Conservation (phyloP, 2,797 vertebrate species). For the Etheostoma nigrum region DNA sequence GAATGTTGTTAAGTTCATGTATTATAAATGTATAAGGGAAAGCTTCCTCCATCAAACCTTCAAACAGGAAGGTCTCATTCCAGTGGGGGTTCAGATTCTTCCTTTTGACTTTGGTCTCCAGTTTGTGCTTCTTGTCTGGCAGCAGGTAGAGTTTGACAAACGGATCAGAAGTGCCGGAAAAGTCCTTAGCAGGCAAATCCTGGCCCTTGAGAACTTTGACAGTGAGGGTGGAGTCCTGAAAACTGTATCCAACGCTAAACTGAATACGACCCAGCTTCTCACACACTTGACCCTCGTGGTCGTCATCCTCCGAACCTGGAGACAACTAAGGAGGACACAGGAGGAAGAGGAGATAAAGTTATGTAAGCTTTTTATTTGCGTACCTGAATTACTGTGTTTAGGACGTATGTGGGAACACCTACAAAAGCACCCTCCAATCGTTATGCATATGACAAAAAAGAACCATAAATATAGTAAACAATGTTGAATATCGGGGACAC, state of each 20-base stretch:
- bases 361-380: slow-evolving; percentile 1
- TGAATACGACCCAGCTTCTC: slow-evolving; percentile 97
- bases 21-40: slow-evolving; percentile 1
- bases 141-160: slow-evolving; percentile 99
- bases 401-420: no score
- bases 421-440: no score
- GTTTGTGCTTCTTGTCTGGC: slow-evolving; percentile 99
- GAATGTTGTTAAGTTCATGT: not conserved
- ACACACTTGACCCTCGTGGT: slow-evolving; percentile 90
- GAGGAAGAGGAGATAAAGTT: not conserved
- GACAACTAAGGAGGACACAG: slow-evolving; percentile 88
- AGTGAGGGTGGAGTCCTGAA: slow-evolving; percentile 98
- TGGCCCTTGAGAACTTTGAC: slow-evolving; percentile 98
- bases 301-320: slow-evolving; percentile 95
- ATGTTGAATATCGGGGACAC: no score
- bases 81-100: slow-evolving; percentile 99
- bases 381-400: no score
- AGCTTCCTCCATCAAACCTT: slow-evolving; percentile 83
- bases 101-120: slow-evolving; percentile 99
- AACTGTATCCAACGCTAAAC: slow-evolving; percentile 98
- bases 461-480: no score
- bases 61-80: slow-evolving; percentile 99
- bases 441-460: no score
- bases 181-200: slow-evolving; percentile 98
- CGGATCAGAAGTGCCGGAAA: slow-evolving; percentile 97